phyloP scores from a whole-genome alignment of 1,140 invertebrate genomes.

The Aphaenogaster ashmeadi region DNA sequence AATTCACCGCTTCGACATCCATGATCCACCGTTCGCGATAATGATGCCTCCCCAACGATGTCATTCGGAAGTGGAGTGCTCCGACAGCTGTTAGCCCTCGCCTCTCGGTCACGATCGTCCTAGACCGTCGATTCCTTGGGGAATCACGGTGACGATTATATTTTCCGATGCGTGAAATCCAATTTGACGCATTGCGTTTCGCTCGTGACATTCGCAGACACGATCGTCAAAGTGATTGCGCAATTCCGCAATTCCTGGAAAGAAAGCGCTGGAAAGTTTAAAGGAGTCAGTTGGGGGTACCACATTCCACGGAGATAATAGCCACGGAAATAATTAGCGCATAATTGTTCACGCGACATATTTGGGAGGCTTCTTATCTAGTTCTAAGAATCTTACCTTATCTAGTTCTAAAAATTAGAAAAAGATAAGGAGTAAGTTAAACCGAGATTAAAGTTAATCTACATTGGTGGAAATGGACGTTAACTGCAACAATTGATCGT shows the following conservation, averaged over 20 bases:
- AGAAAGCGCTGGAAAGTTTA: background rate
- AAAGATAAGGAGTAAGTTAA: no score
- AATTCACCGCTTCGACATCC: background rate
- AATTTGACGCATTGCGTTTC: background rate
- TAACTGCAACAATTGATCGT: background rate
- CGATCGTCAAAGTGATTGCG: background rate
- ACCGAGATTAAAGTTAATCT: no score
- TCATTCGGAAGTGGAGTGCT: background rate
- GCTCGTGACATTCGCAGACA: no score
- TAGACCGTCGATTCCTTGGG: background rate
- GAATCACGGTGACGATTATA: background rate
- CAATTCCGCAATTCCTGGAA: background rate
- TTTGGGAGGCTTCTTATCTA: background rate
- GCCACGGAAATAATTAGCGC: background rate
- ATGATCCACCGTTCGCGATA: background rate
- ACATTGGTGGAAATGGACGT: no score
- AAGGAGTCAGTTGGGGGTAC: no score
- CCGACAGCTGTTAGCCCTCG: constrained; percentile 61
- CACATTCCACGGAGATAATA: no score
- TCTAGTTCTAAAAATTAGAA: no score
- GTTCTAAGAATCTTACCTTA: no score
- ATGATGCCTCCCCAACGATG: background rate
- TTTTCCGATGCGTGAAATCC: background rate
- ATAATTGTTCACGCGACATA: background rate
- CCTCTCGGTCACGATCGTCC: background rate